Evolutionary conservation across 2,113 vertebrate genomes (phyloP).

Genomic region (Poeciliopsis occidentalis): DNA sequence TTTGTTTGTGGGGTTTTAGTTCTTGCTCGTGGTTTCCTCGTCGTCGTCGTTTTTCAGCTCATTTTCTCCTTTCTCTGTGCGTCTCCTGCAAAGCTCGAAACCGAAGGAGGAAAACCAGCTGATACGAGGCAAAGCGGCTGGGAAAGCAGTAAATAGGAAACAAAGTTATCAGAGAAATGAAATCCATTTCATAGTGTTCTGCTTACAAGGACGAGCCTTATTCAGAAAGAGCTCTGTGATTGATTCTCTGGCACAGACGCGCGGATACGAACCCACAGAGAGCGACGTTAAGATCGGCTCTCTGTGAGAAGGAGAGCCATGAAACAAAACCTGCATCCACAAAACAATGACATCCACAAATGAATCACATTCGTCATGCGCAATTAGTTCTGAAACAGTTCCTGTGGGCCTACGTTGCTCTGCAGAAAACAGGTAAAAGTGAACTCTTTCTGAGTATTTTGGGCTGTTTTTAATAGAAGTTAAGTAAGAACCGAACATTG

Average conservation of each 20-base stretch:
- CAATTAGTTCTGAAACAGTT: neutral
- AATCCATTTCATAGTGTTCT: neutral
- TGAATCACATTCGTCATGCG: neutral
- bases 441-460: constrained; percentile 28
- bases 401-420: neutral
- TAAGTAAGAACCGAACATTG: constrained; percentile 6
- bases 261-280: neutral
- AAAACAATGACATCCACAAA: neutral
- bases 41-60: too few relatives aligned
- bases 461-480: constrained; percentile 31
- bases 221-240: neutral
- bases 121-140: neutral
- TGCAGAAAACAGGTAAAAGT: constrained; percentile 1
- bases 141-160: constrained; percentile 5
- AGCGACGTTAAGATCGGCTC: neutral
- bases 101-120: constrained; percentile 9
- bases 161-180: constrained; percentile 14
- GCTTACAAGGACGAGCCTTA: constrained; percentile 1
- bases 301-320: neutral
- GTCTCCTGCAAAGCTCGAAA: neutral
- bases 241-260: neutral
- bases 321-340: constrained; percentile 2
- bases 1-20: too few relatives aligned
- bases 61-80: neutral
- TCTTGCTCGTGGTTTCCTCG: neutral